A percentile compares a stretch with the other conserved stretches of the same genome.
These are phyloP conservation scores for Antigone vipio DNA, from an alignment of 2,113 vertebrate genomes.

Conservation along the genomic window DNA sequence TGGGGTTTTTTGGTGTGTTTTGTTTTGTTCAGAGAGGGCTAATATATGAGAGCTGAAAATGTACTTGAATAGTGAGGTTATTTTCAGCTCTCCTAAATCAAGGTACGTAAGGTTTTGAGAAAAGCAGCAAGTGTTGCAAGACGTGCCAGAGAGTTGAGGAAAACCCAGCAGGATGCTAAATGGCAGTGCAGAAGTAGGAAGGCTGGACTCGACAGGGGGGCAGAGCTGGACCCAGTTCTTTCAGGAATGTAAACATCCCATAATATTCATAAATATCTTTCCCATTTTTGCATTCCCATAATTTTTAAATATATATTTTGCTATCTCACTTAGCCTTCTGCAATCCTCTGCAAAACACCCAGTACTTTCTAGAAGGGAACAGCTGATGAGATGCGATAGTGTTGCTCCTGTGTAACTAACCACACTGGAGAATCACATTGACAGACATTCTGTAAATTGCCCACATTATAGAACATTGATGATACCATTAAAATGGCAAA, in stretches of 20 bases:
- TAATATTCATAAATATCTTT: background rate
- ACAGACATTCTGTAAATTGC: constrained; percentile 41
- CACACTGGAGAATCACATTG: background rate
- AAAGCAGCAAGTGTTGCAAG: background rate
- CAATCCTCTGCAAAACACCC: background rate
- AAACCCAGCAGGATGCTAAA: background rate
- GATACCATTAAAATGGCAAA: constrained; percentile 48
- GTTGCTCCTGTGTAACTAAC: background rate
- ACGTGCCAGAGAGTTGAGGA: background rate
- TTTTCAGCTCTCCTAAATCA: background rate
- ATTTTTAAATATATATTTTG: background rate
- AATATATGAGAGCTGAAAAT: background rate
- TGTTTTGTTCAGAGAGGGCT: background rate
- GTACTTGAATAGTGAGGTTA: background rate
- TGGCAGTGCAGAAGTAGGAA: background rate
- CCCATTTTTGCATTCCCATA: background rate
- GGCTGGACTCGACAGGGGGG: background rate
- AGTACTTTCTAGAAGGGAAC: background rate
- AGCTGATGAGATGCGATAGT: background rate
- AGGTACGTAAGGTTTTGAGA: background rate
- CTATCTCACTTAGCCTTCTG: background rate
- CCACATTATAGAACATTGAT: constrained; percentile 26
- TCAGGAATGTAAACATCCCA: background rate
- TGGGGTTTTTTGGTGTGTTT: background rate
- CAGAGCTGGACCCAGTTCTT: background rate